phyloP scores from a whole-genome alignment of 2,797 vertebrate species.

The Garrulus glandarius region DNA sequence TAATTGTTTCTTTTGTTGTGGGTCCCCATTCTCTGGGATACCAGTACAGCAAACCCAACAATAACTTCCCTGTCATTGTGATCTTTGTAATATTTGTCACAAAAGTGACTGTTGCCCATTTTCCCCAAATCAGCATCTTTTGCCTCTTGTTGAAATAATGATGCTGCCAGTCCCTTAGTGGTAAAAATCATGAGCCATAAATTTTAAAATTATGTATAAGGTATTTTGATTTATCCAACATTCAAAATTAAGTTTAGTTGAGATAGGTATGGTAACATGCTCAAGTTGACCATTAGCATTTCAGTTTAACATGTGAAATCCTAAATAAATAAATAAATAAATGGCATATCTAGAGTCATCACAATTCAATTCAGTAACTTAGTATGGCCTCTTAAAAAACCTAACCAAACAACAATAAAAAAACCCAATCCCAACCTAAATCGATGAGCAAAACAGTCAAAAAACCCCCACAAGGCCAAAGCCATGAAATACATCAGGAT shows the following conservation, averaged over 20 bases:
- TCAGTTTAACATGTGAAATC: background rate
- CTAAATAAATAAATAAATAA: background rate
- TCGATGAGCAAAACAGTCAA: accelerated
- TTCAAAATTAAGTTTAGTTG: background rate
- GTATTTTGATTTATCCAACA: background rate
- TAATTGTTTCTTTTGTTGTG: background rate
- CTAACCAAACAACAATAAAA: background rate
- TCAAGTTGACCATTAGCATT: background rate
- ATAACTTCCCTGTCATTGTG: background rate
- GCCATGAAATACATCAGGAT: background rate
- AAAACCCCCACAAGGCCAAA: background rate
- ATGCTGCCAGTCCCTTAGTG: background rate
- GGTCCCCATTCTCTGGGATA: background rate
- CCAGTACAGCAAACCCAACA: background rate
- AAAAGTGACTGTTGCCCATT: background rate
- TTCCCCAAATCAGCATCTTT: background rate
- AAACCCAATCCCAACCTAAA: background rate
- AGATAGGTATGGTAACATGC: background rate
- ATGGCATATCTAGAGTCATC: background rate
- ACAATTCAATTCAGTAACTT: background rate
- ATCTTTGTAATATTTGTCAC: background rate
- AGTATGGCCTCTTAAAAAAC: background rate
- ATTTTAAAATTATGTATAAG: background rate
- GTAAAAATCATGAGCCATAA: background rate
- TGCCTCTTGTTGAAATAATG: background rate